These are phyloP conservation scores for Dendrocincla fuliginosa DNA, from an alignment of 2,797 vertebrate genomes.

Conservation along the genomic window DNA sequence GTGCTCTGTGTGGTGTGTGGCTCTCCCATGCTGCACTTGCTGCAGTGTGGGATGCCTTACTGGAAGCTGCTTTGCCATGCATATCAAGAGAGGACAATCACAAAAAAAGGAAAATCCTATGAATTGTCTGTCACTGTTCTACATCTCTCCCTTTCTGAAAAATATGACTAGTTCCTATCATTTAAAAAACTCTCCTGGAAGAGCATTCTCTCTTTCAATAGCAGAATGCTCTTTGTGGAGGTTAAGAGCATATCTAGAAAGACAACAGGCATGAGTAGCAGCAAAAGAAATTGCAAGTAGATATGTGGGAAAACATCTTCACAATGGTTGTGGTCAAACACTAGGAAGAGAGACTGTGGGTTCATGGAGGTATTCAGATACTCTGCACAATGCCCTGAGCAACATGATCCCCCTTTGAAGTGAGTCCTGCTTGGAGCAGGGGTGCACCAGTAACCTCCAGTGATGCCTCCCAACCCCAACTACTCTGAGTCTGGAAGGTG, in stretches of 20 bases:
- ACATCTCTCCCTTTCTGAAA: neutral
- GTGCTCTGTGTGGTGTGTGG: neutral
- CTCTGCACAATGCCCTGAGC: neutral
- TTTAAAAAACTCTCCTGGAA: neutral
- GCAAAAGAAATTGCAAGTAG: neutral
- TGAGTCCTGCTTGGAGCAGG: neutral
- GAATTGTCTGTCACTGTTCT: neutral
- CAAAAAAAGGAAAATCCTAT: neutral
- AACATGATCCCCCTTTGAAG: neutral
- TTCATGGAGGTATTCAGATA: neutral
- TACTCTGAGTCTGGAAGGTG: neutral
- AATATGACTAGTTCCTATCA: neutral
- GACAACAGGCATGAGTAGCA: neutral
- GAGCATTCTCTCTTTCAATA: neutral
- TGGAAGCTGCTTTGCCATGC: neutral
- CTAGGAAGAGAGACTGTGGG: neutral
- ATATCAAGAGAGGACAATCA: neutral
- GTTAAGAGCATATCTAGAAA: neutral
- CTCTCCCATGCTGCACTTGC: neutral
- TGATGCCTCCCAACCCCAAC: neutral
- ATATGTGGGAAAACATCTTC: neutral
- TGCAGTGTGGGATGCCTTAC: neutral
- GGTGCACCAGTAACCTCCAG: neutral
- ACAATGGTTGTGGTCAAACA: fast-evolving
- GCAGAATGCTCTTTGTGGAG: neutral